Evolutionary conservation across 2,888 invertebrate genomes (phyloP), one percentile per base, ranked within the genome.

Genomic region (Trilocha varians): DNA sequence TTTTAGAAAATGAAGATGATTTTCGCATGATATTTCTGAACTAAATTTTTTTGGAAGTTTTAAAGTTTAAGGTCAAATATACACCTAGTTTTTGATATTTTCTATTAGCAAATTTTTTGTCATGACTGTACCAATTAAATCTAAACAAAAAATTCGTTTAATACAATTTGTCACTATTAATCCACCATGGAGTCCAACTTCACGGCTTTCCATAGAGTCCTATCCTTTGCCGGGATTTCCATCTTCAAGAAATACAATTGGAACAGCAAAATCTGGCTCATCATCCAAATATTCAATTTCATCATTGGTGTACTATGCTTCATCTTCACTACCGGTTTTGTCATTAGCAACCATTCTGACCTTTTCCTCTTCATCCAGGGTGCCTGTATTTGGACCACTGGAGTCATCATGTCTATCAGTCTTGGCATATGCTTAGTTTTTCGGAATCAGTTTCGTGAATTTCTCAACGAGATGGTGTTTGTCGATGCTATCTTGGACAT

Each of bases 371-470:
- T 72, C 38, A 80, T 83, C n/a, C 68, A 82, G 59, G 78, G 77
- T 0, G 74, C 78, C n/a, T 77, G 78, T 43, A 68, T 83, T 33
- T 85, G 84, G 82, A 69, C 73, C 0, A 83, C 83, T 0, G 79
- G 77, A 2, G 59, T 78, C 0, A 78, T 82, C 2, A 76, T 80
- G 74, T 72, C 73, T 1, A 74, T 80, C 6, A 70, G 78, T 1
- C 51, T 82, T 3, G 65, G 62, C 0, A 54, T 84, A 1, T 82
- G 77, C 15, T 48, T 82, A 13, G 16, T 69, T 40, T 84, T 74
- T 44, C 62, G 75, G 16, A 58, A 56, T 0, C 49, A 78, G 25
- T 75, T 84, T 38, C 53, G 74, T 6, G 40, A 35, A 2, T 82
- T 79, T 40, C 50, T 85, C 0, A 49, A 57, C 3, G 78, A 83